Evolutionary conservation across 2,113 vertebrate genomes (phyloP), one percentile per base, ranked within the genome.

Genomic region (Takifugu flavidus): DNA sequence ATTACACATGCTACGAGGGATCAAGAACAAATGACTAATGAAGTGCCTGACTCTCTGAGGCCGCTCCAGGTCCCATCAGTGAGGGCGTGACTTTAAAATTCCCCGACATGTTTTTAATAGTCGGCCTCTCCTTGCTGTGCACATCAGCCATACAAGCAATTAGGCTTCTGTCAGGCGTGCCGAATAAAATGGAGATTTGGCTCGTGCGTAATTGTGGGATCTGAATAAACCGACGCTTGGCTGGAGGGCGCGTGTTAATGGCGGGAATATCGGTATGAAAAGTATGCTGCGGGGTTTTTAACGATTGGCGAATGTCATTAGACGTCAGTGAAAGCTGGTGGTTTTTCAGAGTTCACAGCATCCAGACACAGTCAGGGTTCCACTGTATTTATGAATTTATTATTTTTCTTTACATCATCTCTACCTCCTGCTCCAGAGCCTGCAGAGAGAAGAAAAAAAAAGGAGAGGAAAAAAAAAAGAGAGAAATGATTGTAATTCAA

Each of bases 401-500:
- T 81, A 47, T 75, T 74, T 75, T 70, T 53, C 77, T 53, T 78
- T 74, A 83, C 65, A 83, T 59, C 43, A 66, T 72, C 62, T 63
- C 67, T 67, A 53, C 67, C 51, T 52, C 56, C 77, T 65, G 76
- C 57, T 69, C 64, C 70, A 46, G 46, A 80, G 55, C 70, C 79
- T 45, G 77, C 77, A 79, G 58, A 79, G 11, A 51, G 15, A 43
- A 34, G 7, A 14, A 73, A 78, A 62, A 43, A 42, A 2, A 69
- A 71, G 61, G 49, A 78, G 76, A 79, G 77, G 72, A 63, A 80
- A 78, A 62, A 43, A 42, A 2, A 69, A 71, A 62, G 49, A 78
- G 76, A 79, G 77, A 86, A 80, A 75, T 74, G 66, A 83, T 86
- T 82, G 84, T 82, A 80, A 86, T 86, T 80, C 82, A 88, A 89